Base-by-base conservation (phyloP, 2,888 invertebrate species). In the Cryptocheilus praepositus region DNA sequence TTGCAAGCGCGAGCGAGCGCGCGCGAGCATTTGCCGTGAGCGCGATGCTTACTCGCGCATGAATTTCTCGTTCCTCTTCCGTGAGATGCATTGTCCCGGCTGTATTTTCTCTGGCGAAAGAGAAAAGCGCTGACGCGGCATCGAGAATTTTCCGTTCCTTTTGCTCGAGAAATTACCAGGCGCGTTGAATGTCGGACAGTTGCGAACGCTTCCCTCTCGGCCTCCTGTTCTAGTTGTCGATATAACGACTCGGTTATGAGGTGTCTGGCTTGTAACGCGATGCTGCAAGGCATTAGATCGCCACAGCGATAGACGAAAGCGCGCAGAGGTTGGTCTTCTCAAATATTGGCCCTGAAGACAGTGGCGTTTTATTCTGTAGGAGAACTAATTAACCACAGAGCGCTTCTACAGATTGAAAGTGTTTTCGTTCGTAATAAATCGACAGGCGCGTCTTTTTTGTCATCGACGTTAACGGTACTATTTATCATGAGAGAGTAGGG, bases 1-100 rank as follows among this genome's bases (percentile, higher is more conserved):
- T 74, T 67, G 69, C 76, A 69, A 55, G 64, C 73, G 70, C 70
- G 75, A 76, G 67, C 70, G 72, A 76, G 69, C 61, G 61, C 69
- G 52, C 61, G n/a, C 46, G 3, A 15, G 46, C 46, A 46, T 46
- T 15, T 16, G 46, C 16, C 46, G 46, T 16, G 46, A n/a, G n/a
- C 46, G 8, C 58, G 43, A 67, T 56, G 64, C 61, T 63, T 57
- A 60, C 55, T 58, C 60, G 57, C 22, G 61, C 64, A 58, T 64
- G 70, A 70, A 70, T 54, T 70, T 67, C 28, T 56, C 22, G 62
- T 36, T 21, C 53, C 67, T 66, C 58, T 45, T 60, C 44, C 28
- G 19, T 51, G 61, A 69, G 36, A 36, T 36, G 36, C 36, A 36
- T 49, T 49, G 16, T 49, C 49, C 18, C 49, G 49, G 49, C 18